Base-by-base conservation (phyloP, 2,113 vertebrate species). In the Chlorodrepanis virens region DNA sequence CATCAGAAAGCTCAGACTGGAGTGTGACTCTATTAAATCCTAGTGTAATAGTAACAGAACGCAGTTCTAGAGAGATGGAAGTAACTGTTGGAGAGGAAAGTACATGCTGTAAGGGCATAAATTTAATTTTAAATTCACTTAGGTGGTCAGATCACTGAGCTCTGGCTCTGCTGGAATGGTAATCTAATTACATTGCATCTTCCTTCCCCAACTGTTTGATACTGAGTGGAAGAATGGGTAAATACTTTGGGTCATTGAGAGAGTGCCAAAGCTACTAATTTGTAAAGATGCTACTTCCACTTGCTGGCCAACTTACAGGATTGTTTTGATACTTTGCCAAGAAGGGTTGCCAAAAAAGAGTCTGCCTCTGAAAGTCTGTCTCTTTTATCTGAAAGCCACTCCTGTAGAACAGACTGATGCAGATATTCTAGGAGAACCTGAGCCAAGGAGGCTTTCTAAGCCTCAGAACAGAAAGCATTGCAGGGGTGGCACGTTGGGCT, bases 201-300 rank as follows among this genome's bases (percentile, higher is more conserved):
- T 75, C 47, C 68, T 95, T 93, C 74, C 37, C 61, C 70, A 72
- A 49, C 83, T 83, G 60, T 91, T 90, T 79, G 69, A 60, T 85
- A 64, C 3, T 44, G 49, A 90, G 44, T 83, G 70, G 57, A 76
- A 92, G 90, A 89, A 91, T 74, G 60, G 71, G 31, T 85, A 88
- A 92, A 83, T 87, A 87, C 90, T 90, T 85, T 11, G 35, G 79
- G 85, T 86, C 83, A 80, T 77, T 95, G 95, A 90, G 63, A 86
- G 71, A 88, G 71, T 88, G 90, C 79, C 90, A 93, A 65, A 93
- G 68, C 78, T 88, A 29, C 87, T 87, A 83, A 94, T 61, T 87
- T 95, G 92, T 90, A 45, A 93, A 91, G 91, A 89, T 94, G 76
- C 52, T 89, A 10, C 71, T 96, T 92, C 57, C 42, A 57, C 50